phyloP scores from a whole-genome alignment of 92 coral and sea anemone genomes.

The Bergia sp. region DNA sequence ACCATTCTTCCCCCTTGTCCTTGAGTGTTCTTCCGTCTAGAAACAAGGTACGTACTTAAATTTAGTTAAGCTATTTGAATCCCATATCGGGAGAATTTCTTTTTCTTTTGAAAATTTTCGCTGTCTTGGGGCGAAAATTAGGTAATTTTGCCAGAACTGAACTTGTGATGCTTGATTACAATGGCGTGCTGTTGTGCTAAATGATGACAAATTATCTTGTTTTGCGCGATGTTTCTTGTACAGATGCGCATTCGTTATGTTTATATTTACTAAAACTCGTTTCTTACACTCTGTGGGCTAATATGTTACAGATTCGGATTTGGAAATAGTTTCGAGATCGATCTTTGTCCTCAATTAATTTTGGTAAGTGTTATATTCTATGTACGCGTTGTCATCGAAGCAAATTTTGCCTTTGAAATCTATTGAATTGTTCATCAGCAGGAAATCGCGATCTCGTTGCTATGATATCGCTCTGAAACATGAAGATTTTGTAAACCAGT shows the following conservation, averaged over 20 bases:
- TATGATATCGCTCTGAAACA: neutral
- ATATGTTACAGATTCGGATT: neutral
- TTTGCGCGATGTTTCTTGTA: neutral
- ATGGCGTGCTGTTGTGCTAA: slow-evolving; percentile 9
- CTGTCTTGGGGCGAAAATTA: slow-evolving; percentile 14
- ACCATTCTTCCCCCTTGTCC: neutral
- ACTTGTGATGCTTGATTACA: neutral
- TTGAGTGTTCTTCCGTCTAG: neutral
- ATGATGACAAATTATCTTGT: slow-evolving; percentile 6
- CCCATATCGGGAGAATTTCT: neutral
- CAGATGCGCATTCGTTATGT: neutral
- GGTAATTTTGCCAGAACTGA: slow-evolving; percentile 9
- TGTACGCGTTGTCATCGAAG: neutral
- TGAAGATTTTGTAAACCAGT: neutral
- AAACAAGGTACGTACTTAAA: neutral
- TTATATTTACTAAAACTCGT: neutral
- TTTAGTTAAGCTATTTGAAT: neutral
- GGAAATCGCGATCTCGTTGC: neutral
- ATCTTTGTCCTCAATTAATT: neutral
- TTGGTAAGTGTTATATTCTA: neutral
- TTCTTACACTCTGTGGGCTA: neutral
- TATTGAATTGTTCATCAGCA: neutral
- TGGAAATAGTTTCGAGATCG: neutral
- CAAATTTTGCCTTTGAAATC: neutral
- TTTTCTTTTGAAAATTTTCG: neutral